Evolutionary conservation across 2,888 invertebrate genomes (phyloP), one percentile per base, ranked within the genome.

Genomic region (Stenchaetothrips biformis): DNA sequence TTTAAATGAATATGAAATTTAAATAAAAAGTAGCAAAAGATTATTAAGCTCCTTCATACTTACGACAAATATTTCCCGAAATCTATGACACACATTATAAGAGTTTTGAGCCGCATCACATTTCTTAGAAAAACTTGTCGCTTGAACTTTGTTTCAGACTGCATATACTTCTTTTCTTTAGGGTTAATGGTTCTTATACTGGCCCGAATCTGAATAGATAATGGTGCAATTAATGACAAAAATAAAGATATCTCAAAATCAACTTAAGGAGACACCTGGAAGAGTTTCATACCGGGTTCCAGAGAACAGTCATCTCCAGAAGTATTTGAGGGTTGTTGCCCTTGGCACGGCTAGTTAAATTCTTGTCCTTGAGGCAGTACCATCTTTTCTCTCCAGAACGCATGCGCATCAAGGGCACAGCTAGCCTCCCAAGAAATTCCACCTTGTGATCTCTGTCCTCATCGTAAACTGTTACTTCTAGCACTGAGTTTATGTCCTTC

Each of bases 391-490:
- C 97, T 0, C 96, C 95, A 85, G 95, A 97, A 83, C 92, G 90
- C 83, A 99, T 93, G 84, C 92, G 90, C 80, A 98, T 87, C 79
- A 99, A 87, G 0, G 98, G 98, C 83, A 99, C 92, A 4, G 93
- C 92, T 13, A 98, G 89, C 87, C 95, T 96, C 0, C 99, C 99
- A 18, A 99, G 89, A 86, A 99, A 99, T 87, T 99, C 99, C 16
- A 97, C 97, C 87, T 98, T 98, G 87, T 98, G 98, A 86, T 98
- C 97, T 82, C 97, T 92, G 87, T 99, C 99, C 88, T 99, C 99
- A 85, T 99, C 99, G 87, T 93, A 99, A 0, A 99, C 97, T 0
- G 98, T 98, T 80, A 99, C 89, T 85, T 99, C 99, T 83, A 99
- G 88, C 79, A 95, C 92, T 80, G 96, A 94, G 85, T 98, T 97